Evolutionary conservation across 2,888 invertebrate species (phyloP).

Genomic region (Pollenia labialis): DNA sequence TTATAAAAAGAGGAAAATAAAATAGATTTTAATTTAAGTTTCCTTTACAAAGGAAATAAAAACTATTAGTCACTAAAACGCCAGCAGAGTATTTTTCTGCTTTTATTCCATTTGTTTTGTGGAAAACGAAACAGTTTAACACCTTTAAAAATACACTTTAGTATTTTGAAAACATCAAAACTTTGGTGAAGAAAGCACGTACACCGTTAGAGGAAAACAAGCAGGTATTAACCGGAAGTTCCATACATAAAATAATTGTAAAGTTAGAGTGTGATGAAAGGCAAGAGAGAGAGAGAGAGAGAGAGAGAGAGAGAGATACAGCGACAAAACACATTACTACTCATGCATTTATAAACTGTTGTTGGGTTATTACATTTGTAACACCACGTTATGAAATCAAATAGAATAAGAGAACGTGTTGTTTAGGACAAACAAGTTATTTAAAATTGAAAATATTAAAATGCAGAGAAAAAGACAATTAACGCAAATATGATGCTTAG

Average conservation of each 20-base stretch:
- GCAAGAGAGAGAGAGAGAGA: too few species aligned
- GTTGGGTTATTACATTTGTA: constrained; percentile 7
- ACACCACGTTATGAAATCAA: constrained; percentile 36
- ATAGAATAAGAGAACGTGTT: constrained; percentile 40
- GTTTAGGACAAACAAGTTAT: neutral
- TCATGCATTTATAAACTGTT: neutral
- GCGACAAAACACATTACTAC: neutral
- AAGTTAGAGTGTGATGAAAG: neutral
- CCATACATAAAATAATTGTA: neutral
- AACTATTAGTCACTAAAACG: constrained; percentile 18
- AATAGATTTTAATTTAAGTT: constrained; percentile 7
- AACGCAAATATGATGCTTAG: too few species aligned
- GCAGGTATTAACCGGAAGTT: constrained; percentile 19
- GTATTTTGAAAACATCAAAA: neutral
- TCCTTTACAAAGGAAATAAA: constrained; percentile 8
- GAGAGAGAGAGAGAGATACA: too few species aligned
- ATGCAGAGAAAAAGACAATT: too few species aligned
- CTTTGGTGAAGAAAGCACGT: constrained; percentile 44
- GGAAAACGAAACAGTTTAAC: neutral
- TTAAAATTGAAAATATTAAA: too few species aligned
- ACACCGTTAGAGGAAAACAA: constrained; percentile 1
- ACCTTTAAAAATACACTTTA: constrained; percentile 9
- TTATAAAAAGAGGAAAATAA: neutral
- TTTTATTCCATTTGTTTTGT: neutral
- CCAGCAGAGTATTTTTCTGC: neutral